These are phyloP conservation scores for Syngnathoides biaculeatus DNA, from an alignment of 2,113 vertebrate species.

Conservation along the genomic window DNA sequence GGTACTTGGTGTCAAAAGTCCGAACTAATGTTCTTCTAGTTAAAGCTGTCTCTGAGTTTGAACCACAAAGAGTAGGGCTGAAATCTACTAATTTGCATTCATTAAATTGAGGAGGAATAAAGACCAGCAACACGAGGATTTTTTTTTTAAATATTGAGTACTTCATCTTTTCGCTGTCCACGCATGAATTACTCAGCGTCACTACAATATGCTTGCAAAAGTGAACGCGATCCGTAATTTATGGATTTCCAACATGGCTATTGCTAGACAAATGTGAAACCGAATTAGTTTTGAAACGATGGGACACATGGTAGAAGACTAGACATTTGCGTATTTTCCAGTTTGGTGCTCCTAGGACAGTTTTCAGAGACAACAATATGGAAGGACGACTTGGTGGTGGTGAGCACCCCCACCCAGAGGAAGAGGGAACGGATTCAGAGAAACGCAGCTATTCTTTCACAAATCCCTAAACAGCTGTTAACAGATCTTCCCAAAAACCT, in stretches of 20 bases:
- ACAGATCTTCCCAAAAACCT: background rate
- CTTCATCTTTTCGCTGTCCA: background rate
- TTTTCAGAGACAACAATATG: conserved; percentile 31
- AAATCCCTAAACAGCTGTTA: conserved; percentile 3
- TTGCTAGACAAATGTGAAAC: background rate
- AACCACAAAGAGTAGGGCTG: conserved; percentile 14
- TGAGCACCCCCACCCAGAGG: conserved; percentile 26
- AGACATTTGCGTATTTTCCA: background rate
- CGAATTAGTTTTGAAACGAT: background rate
- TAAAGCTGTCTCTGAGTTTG: conserved; percentile 11
- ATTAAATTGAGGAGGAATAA: background rate
- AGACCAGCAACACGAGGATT: background rate
- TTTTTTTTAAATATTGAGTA: background rate
- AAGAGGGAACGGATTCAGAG: conserved; percentile 9
- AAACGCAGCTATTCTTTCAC: conserved; percentile 16
- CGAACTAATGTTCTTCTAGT: background rate
- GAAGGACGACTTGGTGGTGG: conserved; percentile 16
- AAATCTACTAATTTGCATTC: conserved; percentile 11
- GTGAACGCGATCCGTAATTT: background rate
- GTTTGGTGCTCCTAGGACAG: background rate
- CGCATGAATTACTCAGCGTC: background rate
- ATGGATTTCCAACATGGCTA: too few species aligned
- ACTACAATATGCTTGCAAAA: background rate
- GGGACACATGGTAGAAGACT: background rate
- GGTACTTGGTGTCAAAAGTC: too few species aligned